Conservation (phyloP, 2,113 vertebrate species). For the Lycaon pictus region DNA sequence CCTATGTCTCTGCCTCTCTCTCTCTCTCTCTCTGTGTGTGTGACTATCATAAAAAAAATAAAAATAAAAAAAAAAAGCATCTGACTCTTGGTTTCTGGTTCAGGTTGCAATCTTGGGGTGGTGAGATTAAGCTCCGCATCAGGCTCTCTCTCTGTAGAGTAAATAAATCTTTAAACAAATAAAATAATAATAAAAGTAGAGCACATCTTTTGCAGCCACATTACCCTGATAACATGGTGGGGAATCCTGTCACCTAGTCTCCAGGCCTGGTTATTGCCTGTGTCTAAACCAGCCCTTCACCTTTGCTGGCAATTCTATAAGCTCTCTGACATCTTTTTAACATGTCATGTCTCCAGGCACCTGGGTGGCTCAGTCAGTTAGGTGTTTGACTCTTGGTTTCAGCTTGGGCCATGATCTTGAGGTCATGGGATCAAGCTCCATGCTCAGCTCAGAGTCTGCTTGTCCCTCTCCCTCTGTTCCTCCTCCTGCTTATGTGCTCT, state of each 20-base stretch:
- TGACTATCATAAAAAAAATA: no score
- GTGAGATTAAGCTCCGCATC: background rate
- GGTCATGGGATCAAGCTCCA: background rate
- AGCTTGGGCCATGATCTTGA: background rate
- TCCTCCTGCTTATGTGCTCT: background rate
- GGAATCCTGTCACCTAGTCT: background rate
- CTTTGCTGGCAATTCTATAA: background rate
- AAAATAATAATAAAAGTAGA: background rate
- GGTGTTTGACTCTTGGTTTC: background rate
- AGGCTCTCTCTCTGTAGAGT: background rate
- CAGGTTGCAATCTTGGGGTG: background rate
- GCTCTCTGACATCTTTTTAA: background rate
- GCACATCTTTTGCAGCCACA: background rate
- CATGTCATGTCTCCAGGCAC: background rate
- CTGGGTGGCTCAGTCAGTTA: background rate
- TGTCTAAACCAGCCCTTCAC: background rate
- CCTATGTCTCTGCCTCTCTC: no score
- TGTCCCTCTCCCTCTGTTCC: background rate
- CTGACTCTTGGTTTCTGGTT: background rate
- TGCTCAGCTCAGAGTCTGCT: background rate
- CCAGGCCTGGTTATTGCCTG: background rate
- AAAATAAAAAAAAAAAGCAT: background rate
- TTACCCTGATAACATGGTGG: background rate
- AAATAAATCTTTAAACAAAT: background rate
- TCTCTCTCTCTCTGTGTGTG: no score